Base-by-base conservation (phyloP, 2,113 vertebrate species). In the Noctilio leporinus region DNA sequence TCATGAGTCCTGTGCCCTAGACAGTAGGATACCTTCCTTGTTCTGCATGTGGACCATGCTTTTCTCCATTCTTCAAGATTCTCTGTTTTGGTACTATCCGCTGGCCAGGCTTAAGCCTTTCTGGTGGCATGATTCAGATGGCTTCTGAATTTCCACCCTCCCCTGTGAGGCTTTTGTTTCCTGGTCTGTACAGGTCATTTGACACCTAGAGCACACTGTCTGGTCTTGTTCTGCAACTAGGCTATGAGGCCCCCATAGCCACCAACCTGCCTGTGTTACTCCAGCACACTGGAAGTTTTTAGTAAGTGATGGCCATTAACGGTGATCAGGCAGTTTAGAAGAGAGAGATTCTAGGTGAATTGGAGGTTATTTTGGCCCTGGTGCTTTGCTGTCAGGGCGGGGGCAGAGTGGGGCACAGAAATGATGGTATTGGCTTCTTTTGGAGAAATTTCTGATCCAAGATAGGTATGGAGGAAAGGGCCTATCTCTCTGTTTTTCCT, bases 31-130 rank as follows among this genome's bases (percentile, higher is more conserved):
- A 4, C 26, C 51, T 59, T 55, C 78, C 35, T 90, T 57, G 38
- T 89, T 64, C 38, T 75, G 19, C n/a, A 24, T 78, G 51, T 69
- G 80, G 30, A 69, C 73, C 77, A 93, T 78, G 24, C 62, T 82
- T 86, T 67, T 81, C 17, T 80, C 43, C 47, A 4, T 14, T 94
- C 38, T 92, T 89, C 19, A 83, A 20, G 75, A 40, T 69, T 70
- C 38, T 38, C 91, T 38, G 38, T n/a, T n/a, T 47, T 88, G 51
- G 20, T 43, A 90, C 26, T 4, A 2, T 92, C 51, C 19, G 40
- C 47, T 77, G 28, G 19, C 81, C 14, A 30, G 57, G 14, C 8
- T 76, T 53, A 62, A 11, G 3, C 7, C 30, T 64, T 17, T 47
- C 65, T 35, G 65, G 24, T 92, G 86, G 49, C 17, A 4, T 47